Evolutionary conservation across 2,797 vertebrate species (phyloP), one percentile per base, ranked within the genome.

Genomic region (Darevskia mixta): DNA sequence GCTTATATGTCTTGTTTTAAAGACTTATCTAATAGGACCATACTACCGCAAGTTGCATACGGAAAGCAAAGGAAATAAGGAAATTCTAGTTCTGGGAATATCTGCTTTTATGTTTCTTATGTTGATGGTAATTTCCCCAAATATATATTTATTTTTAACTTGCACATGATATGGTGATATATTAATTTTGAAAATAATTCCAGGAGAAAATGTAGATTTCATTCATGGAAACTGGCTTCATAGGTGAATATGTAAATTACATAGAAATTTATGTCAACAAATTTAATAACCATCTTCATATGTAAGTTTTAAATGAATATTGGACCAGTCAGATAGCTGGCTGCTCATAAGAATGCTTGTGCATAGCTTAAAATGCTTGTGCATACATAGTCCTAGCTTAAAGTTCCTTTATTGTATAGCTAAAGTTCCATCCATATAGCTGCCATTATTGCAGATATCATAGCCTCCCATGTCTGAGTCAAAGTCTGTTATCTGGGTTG

Each of bases 21-120:
- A 97, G 96, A 98, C 97, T 7, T 98, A 97, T 75, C 96, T 99
- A 88, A 97, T 99, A 76, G 98, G 98, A 45, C 98, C 98, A 0
- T 99, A 97, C 95, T 99, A 98, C 92, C 98, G 98, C 95, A 99
- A 98, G 89, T 96, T 99, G 82, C 99, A 99, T 6, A 32, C 94
- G 2, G 98, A 99, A 95, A 98, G 98, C 96, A 99, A 98, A 97
- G 98, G 98, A 89, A 99, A 97, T 97, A 99, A 98, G 95, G 99
- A 99, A 95, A 98, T 99, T 94, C 97, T 99, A 85, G 97, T 99
- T 92, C 96, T 99, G 82, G 99, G 99, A 89, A 96, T 98, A 89
- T 97, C 98, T 41, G 98, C 99, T 3, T 99, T 99, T 95, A 97
- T 98, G 95, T 99, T 99, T 93, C 96, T 98, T 86, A 98, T 99